phyloP scores from a whole-genome alignment of 1,140 invertebrate species.

The Akabosia matsudoensis region DNA sequence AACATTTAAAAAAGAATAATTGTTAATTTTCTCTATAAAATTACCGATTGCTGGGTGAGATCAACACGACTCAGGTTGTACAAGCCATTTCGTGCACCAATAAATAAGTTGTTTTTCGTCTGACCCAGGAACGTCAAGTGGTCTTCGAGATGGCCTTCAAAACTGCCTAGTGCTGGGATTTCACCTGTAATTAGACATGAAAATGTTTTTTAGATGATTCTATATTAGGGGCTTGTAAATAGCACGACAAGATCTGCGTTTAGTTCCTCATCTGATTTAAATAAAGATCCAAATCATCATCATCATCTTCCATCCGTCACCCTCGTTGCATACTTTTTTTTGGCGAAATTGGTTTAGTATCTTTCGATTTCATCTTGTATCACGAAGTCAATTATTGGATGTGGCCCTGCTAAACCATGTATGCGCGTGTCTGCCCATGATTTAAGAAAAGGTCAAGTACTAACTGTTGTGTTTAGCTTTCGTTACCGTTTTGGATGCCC shows the following conservation, averaged over 20 bases:
- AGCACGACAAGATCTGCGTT: neutral
- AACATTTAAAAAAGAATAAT: too few relatives aligned
- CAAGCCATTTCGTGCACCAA: neutral
- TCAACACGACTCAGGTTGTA: slow-evolving; percentile 8
- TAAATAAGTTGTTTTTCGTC: neutral
- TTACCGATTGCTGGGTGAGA: slow-evolving; percentile 24
- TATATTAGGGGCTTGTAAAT: too few relatives aligned
- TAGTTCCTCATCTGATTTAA: neutral
- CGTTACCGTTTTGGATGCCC: neutral
- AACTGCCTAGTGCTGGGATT: slow-evolving; percentile 35
- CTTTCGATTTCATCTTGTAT: neutral
- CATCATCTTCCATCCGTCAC: neutral
- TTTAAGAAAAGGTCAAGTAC: neutral
- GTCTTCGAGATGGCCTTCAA: slow-evolving; percentile 42
- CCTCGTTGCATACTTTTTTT: neutral
- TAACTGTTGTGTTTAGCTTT: neutral
- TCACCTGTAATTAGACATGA: slow-evolving; percentile 39
- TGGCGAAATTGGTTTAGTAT: too few relatives aligned
- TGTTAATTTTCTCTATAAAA: too few relatives aligned
- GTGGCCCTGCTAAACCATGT: slow-evolving; percentile 7
- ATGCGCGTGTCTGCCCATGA: neutral
- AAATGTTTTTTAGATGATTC: too few relatives aligned
- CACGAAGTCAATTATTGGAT: neutral
- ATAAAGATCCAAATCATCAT: neutral
- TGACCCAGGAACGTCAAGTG: slow-evolving; percentile 38